phyloP scores from a whole-genome alignment of 2,797 vertebrate species.

The Malurus splendens region DNA sequence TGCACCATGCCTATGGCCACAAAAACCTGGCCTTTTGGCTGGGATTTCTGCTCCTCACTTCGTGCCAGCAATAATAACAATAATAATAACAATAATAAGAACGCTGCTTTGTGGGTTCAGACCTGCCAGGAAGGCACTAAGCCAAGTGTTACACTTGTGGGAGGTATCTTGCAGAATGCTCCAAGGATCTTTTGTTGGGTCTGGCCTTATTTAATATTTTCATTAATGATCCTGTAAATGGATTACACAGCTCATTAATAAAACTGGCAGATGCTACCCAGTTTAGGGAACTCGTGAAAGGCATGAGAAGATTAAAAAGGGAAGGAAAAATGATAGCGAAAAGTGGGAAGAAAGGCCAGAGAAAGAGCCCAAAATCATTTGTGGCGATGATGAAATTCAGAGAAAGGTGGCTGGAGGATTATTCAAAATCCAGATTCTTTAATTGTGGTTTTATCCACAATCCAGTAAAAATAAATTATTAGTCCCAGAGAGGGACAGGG shows the following conservation, averaged over 20 bases:
- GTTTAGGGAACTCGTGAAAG: neutral
- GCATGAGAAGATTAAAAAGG: neutral
- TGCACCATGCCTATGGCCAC: slow-evolving; percentile 33
- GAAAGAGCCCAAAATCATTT: neutral
- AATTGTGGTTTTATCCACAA: slow-evolving; percentile 3
- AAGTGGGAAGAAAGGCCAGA: neutral
- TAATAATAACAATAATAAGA: slow-evolving; percentile 60
- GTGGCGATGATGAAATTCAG: neutral
- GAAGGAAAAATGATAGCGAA: neutral
- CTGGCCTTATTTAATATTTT: slow-evolving; percentile 57
- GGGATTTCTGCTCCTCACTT: slow-evolving; percentile 22
- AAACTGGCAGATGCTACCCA: slow-evolving; percentile 51
- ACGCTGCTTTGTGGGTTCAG: slow-evolving; percentile 25
- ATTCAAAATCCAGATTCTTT: neutral
- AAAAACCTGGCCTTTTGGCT: neutral
- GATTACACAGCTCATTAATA: slow-evolving; percentile 53
- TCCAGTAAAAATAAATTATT: neutral
- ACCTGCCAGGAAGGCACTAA: slow-evolving; percentile 34
- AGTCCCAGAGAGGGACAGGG: neutral
- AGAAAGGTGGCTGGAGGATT: neutral
- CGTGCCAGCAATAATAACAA: slow-evolving; percentile 57
- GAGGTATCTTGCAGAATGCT: slow-evolving; percentile 42
- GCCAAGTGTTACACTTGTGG: slow-evolving; percentile 58
- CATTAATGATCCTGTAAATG: slow-evolving; percentile 55
- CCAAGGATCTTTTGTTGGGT: slow-evolving; percentile 59